Percentiles rank a stretch among this genome's conserved stretches.
Evolutionary conservation across 2,797 vertebrate genomes (phyloP).

Genomic region (Nannoperca obscura): DNA sequence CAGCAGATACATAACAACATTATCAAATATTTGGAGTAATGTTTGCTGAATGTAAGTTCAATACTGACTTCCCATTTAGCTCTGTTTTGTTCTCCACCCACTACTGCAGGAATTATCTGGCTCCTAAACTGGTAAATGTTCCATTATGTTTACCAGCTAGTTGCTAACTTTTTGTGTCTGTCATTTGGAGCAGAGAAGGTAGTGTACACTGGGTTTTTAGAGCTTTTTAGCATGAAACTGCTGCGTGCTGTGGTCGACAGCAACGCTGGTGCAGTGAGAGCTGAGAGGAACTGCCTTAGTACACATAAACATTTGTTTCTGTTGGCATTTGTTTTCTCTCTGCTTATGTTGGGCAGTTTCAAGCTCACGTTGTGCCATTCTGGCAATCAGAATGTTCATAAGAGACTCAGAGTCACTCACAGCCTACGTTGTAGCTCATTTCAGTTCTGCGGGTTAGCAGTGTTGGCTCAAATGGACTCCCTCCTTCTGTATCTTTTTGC

Average conservation of each 20-base stretch:
- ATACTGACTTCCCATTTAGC: background rate
- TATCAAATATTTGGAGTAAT: background rate
- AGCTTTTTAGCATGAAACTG: background rate
- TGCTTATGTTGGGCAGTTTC: conserved; percentile 19
- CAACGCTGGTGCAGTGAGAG: background rate
- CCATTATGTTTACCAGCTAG: background rate
- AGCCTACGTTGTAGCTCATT: background rate
- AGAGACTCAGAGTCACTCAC: conserved; percentile 11
- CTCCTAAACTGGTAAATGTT: conserved; percentile 6
- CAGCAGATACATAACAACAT: background rate
- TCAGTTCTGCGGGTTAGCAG: conserved; percentile 1
- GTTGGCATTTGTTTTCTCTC: conserved; percentile 15
- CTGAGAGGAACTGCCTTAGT: background rate
- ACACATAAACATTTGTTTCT: conserved; percentile 17
- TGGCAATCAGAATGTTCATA: conserved; percentile 23
- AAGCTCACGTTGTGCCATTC: conserved; percentile 8
- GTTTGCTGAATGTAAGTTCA: background rate
- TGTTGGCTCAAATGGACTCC: background rate
- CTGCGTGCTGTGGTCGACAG: background rate
- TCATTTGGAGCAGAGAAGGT: background rate
- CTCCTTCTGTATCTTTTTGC: background rate
- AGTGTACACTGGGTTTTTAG: background rate
- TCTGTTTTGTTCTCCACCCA: conserved; percentile 11
- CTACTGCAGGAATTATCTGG: background rate
- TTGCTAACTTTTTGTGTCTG: background rate